Conservation (phyloP, 1,140 invertebrate species). For the Drosophila equinoxialis region DNA sequence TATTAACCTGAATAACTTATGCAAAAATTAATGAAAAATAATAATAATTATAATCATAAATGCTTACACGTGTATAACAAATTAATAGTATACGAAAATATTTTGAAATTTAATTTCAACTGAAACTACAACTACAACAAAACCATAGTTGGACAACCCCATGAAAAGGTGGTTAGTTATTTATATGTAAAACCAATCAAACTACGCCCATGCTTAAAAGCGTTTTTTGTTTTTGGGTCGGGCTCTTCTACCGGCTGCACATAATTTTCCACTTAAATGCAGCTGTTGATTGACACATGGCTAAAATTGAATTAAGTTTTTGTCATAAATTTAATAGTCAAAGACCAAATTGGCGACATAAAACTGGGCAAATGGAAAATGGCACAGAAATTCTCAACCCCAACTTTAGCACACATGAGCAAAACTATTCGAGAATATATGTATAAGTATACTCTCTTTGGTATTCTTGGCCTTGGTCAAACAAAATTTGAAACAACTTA, state of each 20-base stretch:
- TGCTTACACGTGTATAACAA: neutral
- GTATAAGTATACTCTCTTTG: neutral
- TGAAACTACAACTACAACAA: neutral
- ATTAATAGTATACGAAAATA: neutral
- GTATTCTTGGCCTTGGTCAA: neutral
- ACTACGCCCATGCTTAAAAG: neutral
- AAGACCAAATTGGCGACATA: constrained; percentile 50
- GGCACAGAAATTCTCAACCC: constrained; percentile 17
- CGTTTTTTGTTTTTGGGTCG: neutral
- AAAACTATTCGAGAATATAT: constrained; percentile 27
- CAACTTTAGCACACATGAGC: constrained; percentile 37
- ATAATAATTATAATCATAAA: constrained; percentile 26
- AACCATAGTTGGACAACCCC: neutral
- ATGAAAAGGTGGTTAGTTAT: neutral
- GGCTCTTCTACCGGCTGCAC: constrained; percentile 46
- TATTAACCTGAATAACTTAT: constrained; percentile 2
- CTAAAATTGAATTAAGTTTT: constrained; percentile 73
- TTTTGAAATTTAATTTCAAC: neutral
- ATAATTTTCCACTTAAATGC: constrained; percentile 77
- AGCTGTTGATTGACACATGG: constrained; percentile 76
- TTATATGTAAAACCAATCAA: neutral
- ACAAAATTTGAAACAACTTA: neutral
- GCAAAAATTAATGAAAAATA: constrained; percentile 21
- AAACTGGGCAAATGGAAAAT: constrained; percentile 12
- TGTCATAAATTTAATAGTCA: constrained; percentile 62